A percentile compares a stretch with the other conserved stretches of the same genome.
phyloP scores from a whole-genome alignment of 2,113 vertebrate species.

The Oxyruncus cristatus region DNA sequence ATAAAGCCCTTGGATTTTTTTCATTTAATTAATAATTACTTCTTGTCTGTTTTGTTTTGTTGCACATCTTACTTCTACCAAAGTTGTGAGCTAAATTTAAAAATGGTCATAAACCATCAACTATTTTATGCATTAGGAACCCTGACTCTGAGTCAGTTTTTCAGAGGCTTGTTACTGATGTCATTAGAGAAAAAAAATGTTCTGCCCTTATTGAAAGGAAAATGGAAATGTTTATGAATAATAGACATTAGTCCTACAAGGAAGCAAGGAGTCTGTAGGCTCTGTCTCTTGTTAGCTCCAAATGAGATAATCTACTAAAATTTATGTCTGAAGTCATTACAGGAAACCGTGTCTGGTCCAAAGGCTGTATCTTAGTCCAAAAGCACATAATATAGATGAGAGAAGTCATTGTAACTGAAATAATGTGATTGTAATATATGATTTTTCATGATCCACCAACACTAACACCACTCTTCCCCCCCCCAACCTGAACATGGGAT shows the following conservation, averaged over 20 bases:
- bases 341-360: not conserved
- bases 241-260: not conserved
- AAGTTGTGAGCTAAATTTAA: not conserved
- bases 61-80: not conserved
- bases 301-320: conserved; percentile 41
- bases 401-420: not conserved
- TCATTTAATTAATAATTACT: not conserved
- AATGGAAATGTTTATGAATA: conserved; percentile 18
- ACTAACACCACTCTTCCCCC: not conserved
- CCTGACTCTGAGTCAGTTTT: not conserved
- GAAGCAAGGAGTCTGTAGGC: not conserved
- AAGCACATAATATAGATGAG: not conserved
- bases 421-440: not conserved
- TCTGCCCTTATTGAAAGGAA: not conserved
- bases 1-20: not conserved
- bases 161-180: not conserved
- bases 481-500: fast-evolving
- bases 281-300: conserved; percentile 7
- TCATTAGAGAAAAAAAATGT: not conserved
- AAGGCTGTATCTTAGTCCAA: not conserved
- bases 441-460: not conserved
- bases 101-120: not conserved
- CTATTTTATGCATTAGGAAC: not conserved
- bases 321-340: conserved; percentile 32
- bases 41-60: not conserved